A percentile compares a stretch with the other conserved stretches of the same genome.
Evolutionary conservation across 2,113 vertebrate genomes (phyloP).

Genomic region (Herpetotheres cachinnans): DNA sequence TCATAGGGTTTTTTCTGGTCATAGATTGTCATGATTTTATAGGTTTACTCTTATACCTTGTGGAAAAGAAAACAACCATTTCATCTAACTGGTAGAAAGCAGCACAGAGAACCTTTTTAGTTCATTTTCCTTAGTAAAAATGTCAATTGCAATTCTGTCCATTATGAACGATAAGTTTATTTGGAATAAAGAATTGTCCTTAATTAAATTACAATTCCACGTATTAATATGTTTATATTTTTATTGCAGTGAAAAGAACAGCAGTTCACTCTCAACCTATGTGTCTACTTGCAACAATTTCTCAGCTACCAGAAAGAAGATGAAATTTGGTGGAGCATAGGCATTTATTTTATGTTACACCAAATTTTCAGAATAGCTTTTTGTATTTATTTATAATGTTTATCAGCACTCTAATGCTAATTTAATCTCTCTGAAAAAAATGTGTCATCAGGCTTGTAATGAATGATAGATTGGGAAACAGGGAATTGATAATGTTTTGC

Average conservation of each 20-base stretch:
- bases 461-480: slow-evolving; percentile 71
- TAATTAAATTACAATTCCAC: slow-evolving; percentile 56
- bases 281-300: background rate
- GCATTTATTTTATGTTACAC: slow-evolving; percentile 63
- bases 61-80: background rate
- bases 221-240: slow-evolving; percentile 55
- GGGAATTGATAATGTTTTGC: slow-evolving; percentile 77
- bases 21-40: background rate
- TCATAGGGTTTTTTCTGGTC: background rate
- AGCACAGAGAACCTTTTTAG: background rate
- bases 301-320: slow-evolving; percentile 25
- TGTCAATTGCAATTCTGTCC: background rate
- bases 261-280: background rate
- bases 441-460: slow-evolving; percentile 65
- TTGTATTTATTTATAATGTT: slow-evolving; percentile 76
- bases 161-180: slow-evolving; percentile 3
- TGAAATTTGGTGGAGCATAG: slow-evolving; percentile 39
- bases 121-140: background rate
- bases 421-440: slow-evolving; percentile 72
- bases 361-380: slow-evolving; percentile 63
- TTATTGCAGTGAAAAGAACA: slow-evolving; percentile 31
- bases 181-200: slow-evolving; percentile 23
- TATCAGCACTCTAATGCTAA: slow-evolving; percentile 69
- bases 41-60: background rate
- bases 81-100: background rate